Conservation (phyloP, 2,888 invertebrate species). For the Capitulum mitella region DNA sequence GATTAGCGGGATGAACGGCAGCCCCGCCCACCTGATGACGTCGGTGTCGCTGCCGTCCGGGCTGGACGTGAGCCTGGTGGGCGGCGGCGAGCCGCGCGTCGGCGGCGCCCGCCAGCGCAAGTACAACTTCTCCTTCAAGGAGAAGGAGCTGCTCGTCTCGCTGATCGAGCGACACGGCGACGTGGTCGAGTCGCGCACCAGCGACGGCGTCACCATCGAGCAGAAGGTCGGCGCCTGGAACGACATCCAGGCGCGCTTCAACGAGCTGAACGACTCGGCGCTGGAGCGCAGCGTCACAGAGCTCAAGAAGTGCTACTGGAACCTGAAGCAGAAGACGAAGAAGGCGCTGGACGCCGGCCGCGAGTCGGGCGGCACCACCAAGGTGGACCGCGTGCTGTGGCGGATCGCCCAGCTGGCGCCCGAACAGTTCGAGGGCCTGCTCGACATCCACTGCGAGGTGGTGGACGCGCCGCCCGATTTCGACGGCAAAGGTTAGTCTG, state of each 20-base stretch:
- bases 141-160: constrained; percentile 19
- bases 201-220: constrained; percentile 18
- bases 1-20: neutral
- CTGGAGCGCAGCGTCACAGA: constrained; percentile 18
- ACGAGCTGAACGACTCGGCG: neutral
- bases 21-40: neutral
- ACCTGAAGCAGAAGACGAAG: constrained; percentile 27
- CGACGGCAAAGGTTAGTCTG: no score
- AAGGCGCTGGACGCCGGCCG: constrained; percentile 22
- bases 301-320: constrained; percentile 26
- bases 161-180: constrained; percentile 23
- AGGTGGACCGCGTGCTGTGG: constrained; percentile 23
- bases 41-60: constrained; percentile 12
- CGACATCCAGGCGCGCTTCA: constrained; percentile 22
- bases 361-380: neutral
- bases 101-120: constrained; percentile 8
- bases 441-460: neutral
- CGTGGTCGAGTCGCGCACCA: constrained; percentile 25
- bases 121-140: constrained; percentile 14
- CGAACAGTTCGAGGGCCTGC: constrained; percentile 22
- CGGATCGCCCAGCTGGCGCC: constrained; percentile 24
- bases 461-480: neutral
- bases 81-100: neutral
- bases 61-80: constrained; percentile 16
- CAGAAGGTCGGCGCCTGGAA: constrained; percentile 18